Evolutionary conservation across 2,888 invertebrate genomes (phyloP).

Genomic region (Ornithoptera alexandrae): DNA sequence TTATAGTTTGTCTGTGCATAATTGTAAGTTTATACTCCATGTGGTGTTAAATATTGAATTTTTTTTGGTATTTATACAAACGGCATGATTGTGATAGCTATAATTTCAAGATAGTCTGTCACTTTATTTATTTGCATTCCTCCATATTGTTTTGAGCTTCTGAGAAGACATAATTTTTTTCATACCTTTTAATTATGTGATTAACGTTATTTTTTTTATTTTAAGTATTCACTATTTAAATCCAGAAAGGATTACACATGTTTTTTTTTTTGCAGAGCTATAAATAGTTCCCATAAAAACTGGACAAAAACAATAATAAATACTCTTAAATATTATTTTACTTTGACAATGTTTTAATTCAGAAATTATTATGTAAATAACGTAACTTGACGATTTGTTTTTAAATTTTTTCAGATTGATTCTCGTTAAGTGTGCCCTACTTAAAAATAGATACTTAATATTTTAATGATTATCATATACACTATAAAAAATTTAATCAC

Average conservation of each 20-base stretch:
- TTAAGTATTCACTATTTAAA: no score
- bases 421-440: background rate
- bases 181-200: background rate
- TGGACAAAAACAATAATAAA: no score
- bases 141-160: conserved; percentile 48
- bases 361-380: no score
- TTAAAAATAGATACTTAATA: background rate
- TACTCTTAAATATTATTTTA: no score
- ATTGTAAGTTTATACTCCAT: conserved; percentile 22
- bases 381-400: no score
- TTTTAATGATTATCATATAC: background rate
- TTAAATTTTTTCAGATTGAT: no score
- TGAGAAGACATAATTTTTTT: conserved; percentile 33
- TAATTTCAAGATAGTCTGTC: conserved; percentile 19
- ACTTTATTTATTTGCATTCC: conserved; percentile 45
- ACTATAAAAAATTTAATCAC: background rate
- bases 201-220: background rate
- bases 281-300: no score
- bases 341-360: no score
- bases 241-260: no score
- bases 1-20: conserved; percentile 26
- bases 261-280: no score
- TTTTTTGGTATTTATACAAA: conserved; percentile 4
- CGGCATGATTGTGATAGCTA: conserved; percentile 25
- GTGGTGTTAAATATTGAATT: conserved; percentile 22